These are phyloP conservation scores for Polydrusus cervinus DNA, from an alignment of 2,888 invertebrate genomes.

Conservation along the genomic window DNA sequence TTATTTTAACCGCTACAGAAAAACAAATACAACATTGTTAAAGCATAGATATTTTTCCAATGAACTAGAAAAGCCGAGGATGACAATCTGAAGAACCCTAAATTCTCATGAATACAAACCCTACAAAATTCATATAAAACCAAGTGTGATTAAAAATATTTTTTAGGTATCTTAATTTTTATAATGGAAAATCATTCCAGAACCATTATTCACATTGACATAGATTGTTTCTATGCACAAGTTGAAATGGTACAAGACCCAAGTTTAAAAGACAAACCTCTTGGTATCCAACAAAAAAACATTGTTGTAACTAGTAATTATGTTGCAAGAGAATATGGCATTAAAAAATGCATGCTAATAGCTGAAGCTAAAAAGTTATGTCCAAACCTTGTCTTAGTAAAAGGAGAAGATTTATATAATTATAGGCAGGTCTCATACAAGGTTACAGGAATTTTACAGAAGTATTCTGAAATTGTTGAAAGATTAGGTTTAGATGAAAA, in stretches of 20 bases:
- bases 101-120: too few relatives aligned
- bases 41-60: too few relatives aligned
- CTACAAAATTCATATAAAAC: too few relatives aligned
- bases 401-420: constrained; percentile 87
- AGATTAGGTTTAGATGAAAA: constrained; percentile 91
- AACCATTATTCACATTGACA: constrained; percentile 85
- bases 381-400: constrained; percentile 83
- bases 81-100: too few relatives aligned
- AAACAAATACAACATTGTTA: too few relatives aligned
- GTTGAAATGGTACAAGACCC: constrained; percentile 87
- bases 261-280: constrained; percentile 77
- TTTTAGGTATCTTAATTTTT: constrained; percentile 9
- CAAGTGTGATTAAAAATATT: too few relatives aligned
- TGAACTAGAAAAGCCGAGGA: too few relatives aligned
- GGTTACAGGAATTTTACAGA: constrained; percentile 81
- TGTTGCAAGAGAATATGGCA: constrained; percentile 82
- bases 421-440: constrained; percentile 87
- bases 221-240: constrained; percentile 91
- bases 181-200: constrained; percentile 74
- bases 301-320: constrained; percentile 91
- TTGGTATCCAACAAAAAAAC: constrained; percentile 90
- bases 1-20: too few relatives aligned
- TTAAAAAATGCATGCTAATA: constrained; percentile 85
- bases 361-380: constrained; percentile 84
- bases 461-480: constrained; percentile 84